Conservation (phyloP, 2,113 vertebrate species). For the Gracilinanus agilis region DNA sequence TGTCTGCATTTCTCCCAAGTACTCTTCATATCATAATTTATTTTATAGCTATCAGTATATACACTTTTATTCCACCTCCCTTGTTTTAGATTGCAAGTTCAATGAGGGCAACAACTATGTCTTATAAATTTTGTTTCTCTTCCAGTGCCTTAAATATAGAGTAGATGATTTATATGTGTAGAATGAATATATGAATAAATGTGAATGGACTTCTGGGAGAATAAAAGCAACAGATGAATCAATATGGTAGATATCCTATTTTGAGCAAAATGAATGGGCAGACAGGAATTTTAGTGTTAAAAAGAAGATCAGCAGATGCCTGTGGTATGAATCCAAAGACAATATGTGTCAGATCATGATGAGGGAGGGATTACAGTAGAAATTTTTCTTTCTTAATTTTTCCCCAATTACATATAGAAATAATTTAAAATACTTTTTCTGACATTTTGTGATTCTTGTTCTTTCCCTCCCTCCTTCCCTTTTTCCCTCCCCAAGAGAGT, state of each 20-base stretch:
- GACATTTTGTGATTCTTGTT: too few relatives aligned
- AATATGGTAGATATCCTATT: background rate
- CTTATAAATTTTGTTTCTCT: background rate
- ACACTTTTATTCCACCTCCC: background rate
- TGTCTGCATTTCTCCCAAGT: background rate
- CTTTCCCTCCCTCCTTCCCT: too few relatives aligned
- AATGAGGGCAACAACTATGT: background rate
- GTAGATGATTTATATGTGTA: background rate
- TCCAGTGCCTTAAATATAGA: background rate
- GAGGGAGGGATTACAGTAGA: background rate
- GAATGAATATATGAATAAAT: background rate
- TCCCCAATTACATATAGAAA: too few relatives aligned
- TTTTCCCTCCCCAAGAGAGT: too few relatives aligned
- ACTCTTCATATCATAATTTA: background rate
- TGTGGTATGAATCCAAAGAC: background rate
- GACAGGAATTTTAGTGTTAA: background rate
- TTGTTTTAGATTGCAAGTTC: background rate
- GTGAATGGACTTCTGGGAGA: background rate
- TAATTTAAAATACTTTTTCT: too few relatives aligned
- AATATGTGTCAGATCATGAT: background rate
- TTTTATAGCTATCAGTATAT: background rate
- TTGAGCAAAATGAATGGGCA: background rate
- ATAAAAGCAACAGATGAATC: background rate
- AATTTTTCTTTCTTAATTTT: too few relatives aligned
- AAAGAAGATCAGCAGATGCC: background rate